Base-by-base conservation (phyloP, 1,140 invertebrate genomes). In the Tachypleus tridentatus region DNA sequence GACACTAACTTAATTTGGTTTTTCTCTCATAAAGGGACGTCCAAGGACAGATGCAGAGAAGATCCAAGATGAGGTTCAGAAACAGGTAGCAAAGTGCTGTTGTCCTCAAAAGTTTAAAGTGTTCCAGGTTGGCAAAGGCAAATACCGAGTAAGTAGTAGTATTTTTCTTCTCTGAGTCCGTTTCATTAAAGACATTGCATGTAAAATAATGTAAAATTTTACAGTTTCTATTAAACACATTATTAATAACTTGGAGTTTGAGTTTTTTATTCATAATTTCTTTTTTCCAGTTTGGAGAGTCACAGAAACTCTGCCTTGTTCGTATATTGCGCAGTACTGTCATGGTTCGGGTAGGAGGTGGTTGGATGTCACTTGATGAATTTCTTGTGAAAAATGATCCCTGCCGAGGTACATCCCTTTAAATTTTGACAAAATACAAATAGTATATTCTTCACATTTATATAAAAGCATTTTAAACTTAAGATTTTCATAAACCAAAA, bases 321-420 rank as follows among this genome's bases (percentile, higher is more conserved):
- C 87, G 97, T 73, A 99, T 99, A 75, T 82, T 99, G 3, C 86
- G 96, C 51, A 97, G 93, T 63, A 99, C 96, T 57, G 97, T 99
- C 1, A 99, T 99, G 97, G 96, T 99, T 65, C 87, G 97, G 69
- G 97, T 99, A 10, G 97, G 97, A 57, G 97, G 97, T 52, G 97
- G 97, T 60, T 99, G 97, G 97, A 92, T 97, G 47, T 93, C 96
- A 48, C 81, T 99, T 50, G 97, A 99, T 78, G 96, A 98, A 80
- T 99, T 99, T 83, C 84, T 99, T 49, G 83, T 97, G 63, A 99
- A 99, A 79, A 98, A 99, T 78, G 97, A 99, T 84, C 97, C 97
- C 61, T 99, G 97, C 82, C 81, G 97, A 90, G 96, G 97, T 97
- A 88, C 82, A 73, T 67, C 49, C 47, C 4, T 49, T 52, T 60